phyloP scores from a whole-genome alignment of 2,113 vertebrate genomes.

The Columba janthina region DNA sequence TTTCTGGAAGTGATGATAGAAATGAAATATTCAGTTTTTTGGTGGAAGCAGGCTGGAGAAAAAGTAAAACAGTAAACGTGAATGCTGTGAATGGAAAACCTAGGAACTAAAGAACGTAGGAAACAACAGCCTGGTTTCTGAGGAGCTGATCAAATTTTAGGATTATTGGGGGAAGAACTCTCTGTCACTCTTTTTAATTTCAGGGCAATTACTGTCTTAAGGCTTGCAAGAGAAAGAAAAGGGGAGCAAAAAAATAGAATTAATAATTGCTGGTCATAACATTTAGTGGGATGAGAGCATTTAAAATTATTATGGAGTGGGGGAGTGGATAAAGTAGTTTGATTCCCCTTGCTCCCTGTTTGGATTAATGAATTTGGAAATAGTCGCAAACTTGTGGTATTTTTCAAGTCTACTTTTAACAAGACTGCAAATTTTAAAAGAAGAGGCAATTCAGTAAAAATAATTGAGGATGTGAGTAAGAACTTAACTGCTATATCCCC shows the following conservation, averaged over 20 bases:
- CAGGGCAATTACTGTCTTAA: background rate
- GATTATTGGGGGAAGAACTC: background rate
- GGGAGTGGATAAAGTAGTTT: constrained; percentile 2
- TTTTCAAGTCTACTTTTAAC: constrained; percentile 35
- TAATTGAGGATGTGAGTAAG: background rate
- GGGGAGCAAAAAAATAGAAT: background rate
- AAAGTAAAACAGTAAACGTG: background rate
- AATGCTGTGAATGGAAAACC: background rate
- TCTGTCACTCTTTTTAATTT: background rate
- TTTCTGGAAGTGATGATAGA: background rate
- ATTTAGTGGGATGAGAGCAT: background rate
- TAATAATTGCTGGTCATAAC: background rate
- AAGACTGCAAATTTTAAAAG: constrained; percentile 15
- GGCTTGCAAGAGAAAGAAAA: constrained; percentile 22
- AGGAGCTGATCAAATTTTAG: background rate
- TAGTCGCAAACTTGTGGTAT: background rate
- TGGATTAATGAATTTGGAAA: constrained; percentile 47
- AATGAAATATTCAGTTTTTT: background rate
- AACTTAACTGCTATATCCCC: background rate
- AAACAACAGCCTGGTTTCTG: background rate
- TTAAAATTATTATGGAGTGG: background rate
- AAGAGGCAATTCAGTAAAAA: constrained; percentile 6
- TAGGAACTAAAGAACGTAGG: background rate
- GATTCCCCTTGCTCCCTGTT: constrained; percentile 22
- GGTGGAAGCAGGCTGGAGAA: background rate